Evolutionary conservation across 1,140 invertebrate species (phyloP), one percentile per base, ranked within the genome.

Genomic region (Gryllus bimaculatus): DNA sequence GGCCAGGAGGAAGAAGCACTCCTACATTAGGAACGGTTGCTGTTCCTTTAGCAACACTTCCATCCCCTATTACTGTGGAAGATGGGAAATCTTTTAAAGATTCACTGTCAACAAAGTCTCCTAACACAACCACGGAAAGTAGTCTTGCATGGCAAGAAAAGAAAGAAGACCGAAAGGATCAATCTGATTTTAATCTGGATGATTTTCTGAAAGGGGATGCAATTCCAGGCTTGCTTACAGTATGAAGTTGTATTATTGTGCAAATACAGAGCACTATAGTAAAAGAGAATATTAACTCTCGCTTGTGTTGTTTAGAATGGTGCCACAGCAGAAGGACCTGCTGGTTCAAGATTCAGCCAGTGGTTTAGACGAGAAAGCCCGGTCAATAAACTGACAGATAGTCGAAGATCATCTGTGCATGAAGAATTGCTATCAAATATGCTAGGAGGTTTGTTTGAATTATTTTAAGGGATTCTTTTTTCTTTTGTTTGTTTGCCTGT

Each of bases 121-220:
- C 54, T 66, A 18, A 39, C 26, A 39, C 26, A 1, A 39, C 26
- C 26, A 2, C 26, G 5, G 26, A 39, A 39, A 39, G 26, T 73
- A 5, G 73, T 20, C 73, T 20, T 20, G 20, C 15, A 73, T 20
- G 20, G 73, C 15, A 20, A 20, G 15, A 73, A 20, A 73, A 73
- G 74, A 75, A 75, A 7, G 47, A 10, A 21, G 74, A 75, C 8
- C 20, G 12, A 13, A 75, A 47, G 12, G 74, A 84, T 8, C 82
- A 84, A 77, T 81, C 84, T 6, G 89, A 91, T 75, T 93, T 94
- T 85, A 92, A 92, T 85, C n/a, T 78, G 79, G 92, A 94, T 81
- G 91, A 92, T 48, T 91, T 93, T 82, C 87, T 94, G 20, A 91
- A 92, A 81, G 87, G 90, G 81, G 91, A 93, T 79, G 87, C 88